Conservation (phyloP, 2,888 invertebrate genomes). For the Liodrosophila aerea region DNA sequence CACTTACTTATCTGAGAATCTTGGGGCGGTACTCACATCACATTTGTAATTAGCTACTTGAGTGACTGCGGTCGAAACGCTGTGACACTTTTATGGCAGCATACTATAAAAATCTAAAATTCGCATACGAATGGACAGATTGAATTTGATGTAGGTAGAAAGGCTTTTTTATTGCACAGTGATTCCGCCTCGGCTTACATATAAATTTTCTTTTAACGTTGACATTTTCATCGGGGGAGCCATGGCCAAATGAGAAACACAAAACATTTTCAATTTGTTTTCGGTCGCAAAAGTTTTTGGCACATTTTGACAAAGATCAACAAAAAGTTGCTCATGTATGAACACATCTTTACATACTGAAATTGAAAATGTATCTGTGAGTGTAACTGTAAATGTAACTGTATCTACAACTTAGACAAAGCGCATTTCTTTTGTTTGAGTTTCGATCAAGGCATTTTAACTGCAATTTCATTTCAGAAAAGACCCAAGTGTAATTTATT, state of each 20-base stretch:
- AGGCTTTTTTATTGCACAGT: neutral
- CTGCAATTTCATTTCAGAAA: no score
- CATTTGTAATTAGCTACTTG: conserved; percentile 35
- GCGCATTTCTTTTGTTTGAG: neutral
- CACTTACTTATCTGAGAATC: neutral
- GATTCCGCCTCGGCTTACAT: neutral
- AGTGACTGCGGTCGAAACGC: conserved; percentile 34
- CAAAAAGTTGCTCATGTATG: conserved; percentile 39
- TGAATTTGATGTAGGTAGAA: conserved; percentile 34
- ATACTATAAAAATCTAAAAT: conserved; percentile 8
- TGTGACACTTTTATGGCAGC: conserved; percentile 9
- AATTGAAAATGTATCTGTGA: neutral
- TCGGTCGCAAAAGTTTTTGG: conserved; percentile 51
- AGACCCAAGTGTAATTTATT: no score
- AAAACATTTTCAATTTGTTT: conserved; percentile 68
- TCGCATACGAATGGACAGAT: conserved; percentile 32
- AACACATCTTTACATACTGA: conserved; percentile 14
- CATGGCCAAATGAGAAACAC: conserved; percentile 11
- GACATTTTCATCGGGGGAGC: conserved; percentile 36
- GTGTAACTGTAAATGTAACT: neutral
- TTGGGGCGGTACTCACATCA: conserved; percentile 16
- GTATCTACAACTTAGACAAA: neutral
- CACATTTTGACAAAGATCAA: conserved; percentile 64
- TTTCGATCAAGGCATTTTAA: conserved; percentile 2
- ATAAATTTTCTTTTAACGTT: conserved; percentile 29